Base-by-base conservation (phyloP, 2,797 vertebrate genomes). In the Austrolebias charrua region DNA sequence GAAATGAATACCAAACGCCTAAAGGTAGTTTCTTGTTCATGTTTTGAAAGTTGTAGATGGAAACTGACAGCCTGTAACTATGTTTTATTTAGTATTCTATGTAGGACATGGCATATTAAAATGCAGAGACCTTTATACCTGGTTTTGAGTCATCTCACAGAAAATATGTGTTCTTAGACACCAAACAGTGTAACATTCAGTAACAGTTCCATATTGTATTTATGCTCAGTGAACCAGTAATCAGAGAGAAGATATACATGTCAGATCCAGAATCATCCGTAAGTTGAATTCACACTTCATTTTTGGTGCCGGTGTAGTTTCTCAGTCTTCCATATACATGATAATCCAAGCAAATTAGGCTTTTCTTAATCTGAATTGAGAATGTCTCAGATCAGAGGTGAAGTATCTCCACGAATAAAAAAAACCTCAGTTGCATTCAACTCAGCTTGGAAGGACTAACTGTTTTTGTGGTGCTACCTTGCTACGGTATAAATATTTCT, bases 21-120 rank as follows among this genome's bases (percentile, higher is more conserved):
- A 2, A 50, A 72, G 82, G 89, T 82, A 54, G 73, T 83, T 87
- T 87, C 73, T 48, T 76, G 19, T 66, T 73, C 66, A 55, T 79
- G 66, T 77, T 71, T 76, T 64, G 51, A 77, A 38, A 59, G 35
- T 60, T 43, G 52, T 66, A 60, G 42, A 31, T 57, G 79, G 76
- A 73, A 86, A 85, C 66, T 69, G 82, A 66, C 72, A 69, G 55
- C 63, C 74, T 51, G 55, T 71, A 71, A 71, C 73, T 18, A 49
- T 53, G 71, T 82, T 63, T 74, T 79, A 63, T 69, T 82, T 63
- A 19, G 33, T 71, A 48, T 63, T 56, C 40, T 40, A 50, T 77
- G 69, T 67, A 43, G 63, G 44, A 31, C 24, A 4, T 7, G n/a
- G 40, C n/a, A 14, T 4, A 14, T 45, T 29, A 16, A 54, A 14